Evolutionary conservation across 2,797 vertebrate species (phyloP), one percentile per base, ranked within the genome.

Genomic region (Channallabes apus): DNA sequence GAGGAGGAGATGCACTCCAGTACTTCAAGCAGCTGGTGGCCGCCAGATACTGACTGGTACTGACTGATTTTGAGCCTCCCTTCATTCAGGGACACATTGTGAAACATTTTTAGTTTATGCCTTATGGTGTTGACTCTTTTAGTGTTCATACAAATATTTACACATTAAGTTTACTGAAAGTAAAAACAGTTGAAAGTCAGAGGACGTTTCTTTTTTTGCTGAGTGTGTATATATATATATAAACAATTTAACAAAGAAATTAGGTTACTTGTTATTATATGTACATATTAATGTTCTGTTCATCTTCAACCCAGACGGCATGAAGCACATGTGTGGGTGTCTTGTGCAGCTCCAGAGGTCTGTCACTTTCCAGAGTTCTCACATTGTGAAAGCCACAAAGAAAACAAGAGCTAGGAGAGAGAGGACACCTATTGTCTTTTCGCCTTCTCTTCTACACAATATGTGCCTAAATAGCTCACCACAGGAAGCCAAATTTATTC

Each of bases 381-480:
- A 82, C 58, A 62, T 6, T 73, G 82, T 83, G 46, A 83, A 75
- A 77, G 20, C 29, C 56, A 59, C 59, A 56, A 77, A 32, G 29
- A 77, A 59, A 77, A 77, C 22, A 77, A 59, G 27, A 59, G 29
- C 27, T 11, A 29, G 3, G 75, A 77, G 75, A 77, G 56, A 77
- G 56, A 59, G 56, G 18, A 75, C 82, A 75, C 22, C 20, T 58
- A 80, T 27, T 81, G 78, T 80, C 58, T 76, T 77, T 67, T 65
- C 4, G 64, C 72, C 65, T 80, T 79, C 79, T 83, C 73, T 82
- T 84, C 29, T 2, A 17, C 82, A 79, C 80, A 86, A 79, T 82
- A 14, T 77, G 56, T 35, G 75, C 69, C 32, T 54, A 81, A 88
- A 77, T 58, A 59, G 15, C 72, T 64, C 56, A 35, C 14, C 67